phyloP scores from a whole-genome alignment of 2,888 invertebrate species.

The Dasysyrphus albostriatus region DNA sequence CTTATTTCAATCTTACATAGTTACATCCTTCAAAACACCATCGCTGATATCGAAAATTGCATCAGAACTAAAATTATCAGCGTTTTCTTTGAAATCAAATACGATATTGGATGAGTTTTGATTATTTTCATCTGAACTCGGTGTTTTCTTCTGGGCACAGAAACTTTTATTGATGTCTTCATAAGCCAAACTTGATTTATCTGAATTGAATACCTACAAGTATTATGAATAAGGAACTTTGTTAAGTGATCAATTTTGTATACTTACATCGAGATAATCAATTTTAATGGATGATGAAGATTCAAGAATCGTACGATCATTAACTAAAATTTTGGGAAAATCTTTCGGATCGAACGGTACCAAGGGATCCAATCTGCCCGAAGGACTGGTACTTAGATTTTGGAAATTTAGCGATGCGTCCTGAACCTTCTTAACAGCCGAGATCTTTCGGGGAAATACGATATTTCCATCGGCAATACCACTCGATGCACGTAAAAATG shows the following conservation, averaged over 20 bases:
- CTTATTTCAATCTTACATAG: slow-evolving; percentile 65
- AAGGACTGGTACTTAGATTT: slow-evolving; percentile 82
- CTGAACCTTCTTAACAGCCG: slow-evolving; percentile 80
- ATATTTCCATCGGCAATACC: slow-evolving; percentile 41
- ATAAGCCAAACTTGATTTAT: slow-evolving; percentile 1
- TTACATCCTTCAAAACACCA: slow-evolving; percentile 78
- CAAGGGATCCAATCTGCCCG: slow-evolving; percentile 81
- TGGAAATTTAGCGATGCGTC: slow-evolving; percentile 80
- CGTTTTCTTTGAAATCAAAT: slow-evolving; percentile 13
- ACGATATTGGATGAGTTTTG: slow-evolving; percentile 39
- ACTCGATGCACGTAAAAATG: background rate
- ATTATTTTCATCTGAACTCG: slow-evolving; percentile 35
- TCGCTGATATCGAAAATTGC: slow-evolving; percentile 79
- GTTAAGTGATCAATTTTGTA: too few species aligned
- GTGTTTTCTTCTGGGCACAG: background rate
- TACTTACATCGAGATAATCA: slow-evolving; percentile 29
- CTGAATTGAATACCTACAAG: slow-evolving; percentile 24
- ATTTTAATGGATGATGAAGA: background rate
- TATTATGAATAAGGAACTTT: background rate
- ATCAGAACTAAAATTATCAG: slow-evolving; percentile 59
- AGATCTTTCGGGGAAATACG: slow-evolving; percentile 77
- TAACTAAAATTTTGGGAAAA: slow-evolving; percentile 59
- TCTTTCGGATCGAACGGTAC: slow-evolving; percentile 73
- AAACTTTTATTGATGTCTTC: slow-evolving; percentile 46
- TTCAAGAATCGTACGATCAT: slow-evolving; percentile 56